Evolutionary conservation across 2,797 vertebrate species (phyloP).

Genomic region (Pelochelys cantorii): DNA sequence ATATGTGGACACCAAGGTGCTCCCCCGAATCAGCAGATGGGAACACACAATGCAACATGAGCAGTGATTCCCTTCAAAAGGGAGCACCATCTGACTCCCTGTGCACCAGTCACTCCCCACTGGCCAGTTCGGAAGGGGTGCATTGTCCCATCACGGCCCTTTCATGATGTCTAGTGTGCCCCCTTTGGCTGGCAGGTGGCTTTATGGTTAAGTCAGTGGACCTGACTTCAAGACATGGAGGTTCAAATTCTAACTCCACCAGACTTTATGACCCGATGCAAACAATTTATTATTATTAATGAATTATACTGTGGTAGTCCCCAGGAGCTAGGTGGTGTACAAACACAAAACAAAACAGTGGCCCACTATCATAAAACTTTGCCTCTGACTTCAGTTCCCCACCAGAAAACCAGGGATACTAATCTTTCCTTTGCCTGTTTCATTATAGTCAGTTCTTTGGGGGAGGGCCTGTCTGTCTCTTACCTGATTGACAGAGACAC

Average conservation of each 20-base stretch:
- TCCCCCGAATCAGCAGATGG: not conserved
- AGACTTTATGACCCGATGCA: not conserved
- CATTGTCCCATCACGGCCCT: not conserved
- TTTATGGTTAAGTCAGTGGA: not conserved
- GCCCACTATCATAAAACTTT: not conserved
- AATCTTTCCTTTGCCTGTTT: not conserved
- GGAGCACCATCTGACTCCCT: not conserved
- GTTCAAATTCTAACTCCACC: not conserved
- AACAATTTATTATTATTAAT: not conserved
- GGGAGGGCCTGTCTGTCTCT: not conserved
- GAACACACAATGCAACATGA: not conserved
- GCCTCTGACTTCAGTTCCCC: not conserved
- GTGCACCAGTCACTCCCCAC: not conserved
- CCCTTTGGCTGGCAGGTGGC: not conserved
- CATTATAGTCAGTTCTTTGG: not conserved
- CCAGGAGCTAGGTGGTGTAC: not conserved
- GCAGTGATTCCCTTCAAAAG: not conserved
- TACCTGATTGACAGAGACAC: not conserved
- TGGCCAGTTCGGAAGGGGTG: not conserved
- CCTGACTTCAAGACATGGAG: not conserved
- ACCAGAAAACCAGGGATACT: not conserved
- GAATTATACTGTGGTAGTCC: not conserved
- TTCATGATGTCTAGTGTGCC: not conserved
- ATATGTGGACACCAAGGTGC: not conserved
- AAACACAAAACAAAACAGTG: not conserved